Base-by-base conservation (phyloP, 2,888 invertebrate genomes). In the Clostera curtula region DNA sequence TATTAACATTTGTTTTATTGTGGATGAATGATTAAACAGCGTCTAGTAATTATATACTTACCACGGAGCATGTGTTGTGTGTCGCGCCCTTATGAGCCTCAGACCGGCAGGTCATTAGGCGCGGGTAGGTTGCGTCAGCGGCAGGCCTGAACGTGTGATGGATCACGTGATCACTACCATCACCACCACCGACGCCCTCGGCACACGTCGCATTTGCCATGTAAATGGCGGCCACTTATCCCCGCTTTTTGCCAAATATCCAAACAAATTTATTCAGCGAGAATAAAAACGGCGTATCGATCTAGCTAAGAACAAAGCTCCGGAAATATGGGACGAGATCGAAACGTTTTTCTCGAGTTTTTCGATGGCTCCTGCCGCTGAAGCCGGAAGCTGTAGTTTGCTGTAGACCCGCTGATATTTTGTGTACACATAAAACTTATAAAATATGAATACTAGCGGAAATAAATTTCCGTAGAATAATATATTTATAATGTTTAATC, bases 201-300 rank as follows among this genome's bases (percentile, higher is more conserved):
- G 50, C 56, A 44, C 51, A 44, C 27, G 47, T 36, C 59, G 49
- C 60, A 60, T 68, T 71, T 64, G 56, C 56, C 55, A 74, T 76
- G 76, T 69, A 74, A 74, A 76, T 76, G 56, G 57, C 47, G 43
- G 45, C 43, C 64, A 67, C 66, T 73, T 75, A 73, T 63, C 66
- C 70, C 60, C 14, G 51, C 57, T 75, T 75, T 76, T 76, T 74
- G 58, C 62, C 63, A 65, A 67, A 67, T 60, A 67, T 56, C 64
- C 58, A 68, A 64, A 73, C 73, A 73, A 72, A 76, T 73, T 74
- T 75, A 73, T 74, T 66, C 76, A 55, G 63, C 49, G 58, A 54
- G 23, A 23, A 23, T 23, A 58, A 56, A 64, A 59, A 64, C 60
- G 46, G 46, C 41, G 40, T 34, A 52, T 51, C 51, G 51, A 32